Conservation (phyloP, 2,113 vertebrate species). For the Leiothrix lutea region DNA sequence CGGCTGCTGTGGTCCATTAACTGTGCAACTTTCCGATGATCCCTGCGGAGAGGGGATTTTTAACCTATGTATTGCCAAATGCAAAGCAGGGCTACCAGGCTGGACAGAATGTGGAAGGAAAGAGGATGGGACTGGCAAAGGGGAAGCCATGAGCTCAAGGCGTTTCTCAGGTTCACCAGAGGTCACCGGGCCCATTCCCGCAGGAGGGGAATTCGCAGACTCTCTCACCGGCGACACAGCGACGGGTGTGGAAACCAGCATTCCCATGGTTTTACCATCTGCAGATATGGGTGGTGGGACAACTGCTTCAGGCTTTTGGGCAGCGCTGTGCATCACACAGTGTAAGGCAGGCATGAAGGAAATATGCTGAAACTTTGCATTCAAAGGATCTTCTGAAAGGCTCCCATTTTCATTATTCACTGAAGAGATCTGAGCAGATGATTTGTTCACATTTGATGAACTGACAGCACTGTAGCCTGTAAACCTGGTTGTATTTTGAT, state of each 20-base stretch:
- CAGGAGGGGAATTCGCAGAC: conserved; percentile 57
- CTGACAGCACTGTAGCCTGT: conserved; percentile 63
- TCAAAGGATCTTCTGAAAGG: conserved; percentile 69
- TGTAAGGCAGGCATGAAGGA: conserved; percentile 82
- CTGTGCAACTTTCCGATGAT: conserved; percentile 70
- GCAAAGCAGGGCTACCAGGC: conserved; percentile 73
- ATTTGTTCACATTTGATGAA: conserved; percentile 63
- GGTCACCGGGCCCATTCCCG: conserved; percentile 55
- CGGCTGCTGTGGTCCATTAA: conserved; percentile 72
- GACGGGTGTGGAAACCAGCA: conserved; percentile 76
- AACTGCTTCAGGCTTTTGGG: conserved; percentile 72
- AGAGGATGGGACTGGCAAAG: conserved; percentile 73
- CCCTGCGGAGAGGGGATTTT: conserved; percentile 77
- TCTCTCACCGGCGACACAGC: conserved; percentile 72
- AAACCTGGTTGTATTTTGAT: conserved; percentile 73
- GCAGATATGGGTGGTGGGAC: conserved; percentile 72
- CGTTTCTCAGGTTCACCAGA: conserved; percentile 79
- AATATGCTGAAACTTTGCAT: conserved; percentile 75
- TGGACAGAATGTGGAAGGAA: conserved; percentile 74
- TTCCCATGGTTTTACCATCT: conserved; percentile 78
- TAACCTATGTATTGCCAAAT: conserved; percentile 83
- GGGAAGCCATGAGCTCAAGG: conserved; percentile 73
- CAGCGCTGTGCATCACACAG: conserved; percentile 81
- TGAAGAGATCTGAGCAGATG: conserved; percentile 70
- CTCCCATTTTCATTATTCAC: conserved; percentile 65